Evolutionary conservation across 1,140 invertebrate species (phyloP).

Genomic region (Drosophila neocordata): DNA sequence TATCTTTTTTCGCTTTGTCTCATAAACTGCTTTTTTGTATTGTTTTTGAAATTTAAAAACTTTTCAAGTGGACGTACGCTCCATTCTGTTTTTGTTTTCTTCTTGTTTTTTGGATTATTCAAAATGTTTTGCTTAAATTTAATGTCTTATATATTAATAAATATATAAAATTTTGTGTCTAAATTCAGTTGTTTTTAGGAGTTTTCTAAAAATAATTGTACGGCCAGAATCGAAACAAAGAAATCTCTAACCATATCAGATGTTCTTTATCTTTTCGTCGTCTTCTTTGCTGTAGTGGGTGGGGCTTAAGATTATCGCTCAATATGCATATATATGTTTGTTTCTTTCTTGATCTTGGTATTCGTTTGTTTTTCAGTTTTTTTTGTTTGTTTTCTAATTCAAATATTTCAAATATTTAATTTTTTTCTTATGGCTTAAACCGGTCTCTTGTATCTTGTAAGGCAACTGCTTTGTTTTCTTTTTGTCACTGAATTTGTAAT

Average conservation of each 20-base stretch:
- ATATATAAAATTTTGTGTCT: constrained; percentile 79
- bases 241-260: constrained; percentile 46
- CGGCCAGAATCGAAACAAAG: constrained; percentile 23
- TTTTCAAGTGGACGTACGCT: constrained; percentile 60
- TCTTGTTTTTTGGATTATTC: constrained; percentile 38
- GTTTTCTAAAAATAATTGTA: constrained; percentile 51
- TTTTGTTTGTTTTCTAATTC: constrained; percentile 50
- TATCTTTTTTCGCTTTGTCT: constrained; percentile 19
- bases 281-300: constrained; percentile 53
- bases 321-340: constrained; percentile 51
- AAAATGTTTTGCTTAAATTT: constrained; percentile 63
- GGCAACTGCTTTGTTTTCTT: constrained; percentile 76
- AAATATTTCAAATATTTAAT: constrained; percentile 51
- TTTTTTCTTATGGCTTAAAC: constrained; percentile 69
- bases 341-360: constrained; percentile 45
- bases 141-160: constrained; percentile 60
- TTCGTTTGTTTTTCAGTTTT: constrained; percentile 24
- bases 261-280: constrained; percentile 35
- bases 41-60: constrained; percentile 57
- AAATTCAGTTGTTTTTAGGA: constrained; percentile 82
- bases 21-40: constrained; percentile 46
- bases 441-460: constrained; percentile 71
- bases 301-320: constrained; percentile 69
- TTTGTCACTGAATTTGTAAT: constrained; percentile 75
- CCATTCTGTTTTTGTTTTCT: not conserved